Conservation (phyloP, 2,888 invertebrate genomes). For the Zaprionus lineosus region DNA sequence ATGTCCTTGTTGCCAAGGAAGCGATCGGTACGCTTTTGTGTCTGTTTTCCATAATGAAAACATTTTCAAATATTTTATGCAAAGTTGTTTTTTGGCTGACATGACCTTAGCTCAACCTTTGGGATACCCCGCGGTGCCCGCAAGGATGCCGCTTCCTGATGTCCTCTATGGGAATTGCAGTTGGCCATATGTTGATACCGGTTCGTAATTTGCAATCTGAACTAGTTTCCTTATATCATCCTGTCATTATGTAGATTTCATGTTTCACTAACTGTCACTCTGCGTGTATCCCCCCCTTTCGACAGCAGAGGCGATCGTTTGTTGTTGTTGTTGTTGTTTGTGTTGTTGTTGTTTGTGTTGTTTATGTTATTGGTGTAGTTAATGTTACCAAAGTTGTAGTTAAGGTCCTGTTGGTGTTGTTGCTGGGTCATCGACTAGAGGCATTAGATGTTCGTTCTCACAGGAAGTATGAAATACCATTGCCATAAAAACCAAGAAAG, state of each 20-base stretch:
- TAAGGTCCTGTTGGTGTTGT: conserved; percentile 28
- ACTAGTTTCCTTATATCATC: conserved; percentile 54
- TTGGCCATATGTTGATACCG: conserved; percentile 52
- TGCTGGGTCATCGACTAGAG: conserved; percentile 56
- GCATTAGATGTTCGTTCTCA: conserved; percentile 73
- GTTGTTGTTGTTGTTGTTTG: too few species aligned
- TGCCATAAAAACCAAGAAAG: conserved; percentile 66
- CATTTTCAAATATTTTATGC: conserved; percentile 78
- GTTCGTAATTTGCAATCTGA: conserved; percentile 72
- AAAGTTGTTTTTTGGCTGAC: conserved; percentile 68
- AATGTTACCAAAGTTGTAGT: conserved; percentile 15
- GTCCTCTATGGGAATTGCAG: conserved; percentile 72
- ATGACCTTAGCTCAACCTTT: conserved; percentile 68
- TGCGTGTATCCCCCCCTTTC: conserved; percentile 9
- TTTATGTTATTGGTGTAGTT: conserved; percentile 32
- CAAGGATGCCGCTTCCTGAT: conserved; percentile 32
- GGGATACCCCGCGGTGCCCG: conserved; percentile 59
- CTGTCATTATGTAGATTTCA: conserved; percentile 70
- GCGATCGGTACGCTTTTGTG: conserved; percentile 59
- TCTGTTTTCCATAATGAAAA: conserved; percentile 78
- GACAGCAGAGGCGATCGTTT: too few species aligned
- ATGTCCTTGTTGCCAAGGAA: conserved; percentile 17
- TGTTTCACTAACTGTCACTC: conserved; percentile 41
- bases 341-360: conserved; percentile 12
- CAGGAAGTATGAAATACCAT: conserved; percentile 57